phyloP scores from a whole-genome alignment of 2,888 invertebrate genomes.

The Erannis defoliaria region DNA sequence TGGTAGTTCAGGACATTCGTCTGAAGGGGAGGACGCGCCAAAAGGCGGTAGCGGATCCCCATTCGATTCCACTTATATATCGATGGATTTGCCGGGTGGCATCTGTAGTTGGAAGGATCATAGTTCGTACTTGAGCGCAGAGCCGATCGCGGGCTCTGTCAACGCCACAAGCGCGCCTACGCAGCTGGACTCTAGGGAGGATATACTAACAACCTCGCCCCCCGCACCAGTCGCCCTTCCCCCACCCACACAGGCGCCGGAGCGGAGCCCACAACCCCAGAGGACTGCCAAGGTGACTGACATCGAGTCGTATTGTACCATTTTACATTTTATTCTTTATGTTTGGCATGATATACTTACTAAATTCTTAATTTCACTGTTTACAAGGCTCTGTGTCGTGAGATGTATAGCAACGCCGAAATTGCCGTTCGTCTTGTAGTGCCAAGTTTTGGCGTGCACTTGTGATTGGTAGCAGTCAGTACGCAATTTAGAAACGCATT shows the following conservation, averaged over 20 bases:
- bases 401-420: conserved; percentile 72
- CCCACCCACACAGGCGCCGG: conserved; percentile 78
- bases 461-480: conserved; percentile 57
- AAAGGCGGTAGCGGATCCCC: conserved; percentile 66
- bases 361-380: conserved; percentile 80
- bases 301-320: conserved; percentile 83
- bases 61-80: conserved; percentile 87
- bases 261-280: conserved; percentile 61
- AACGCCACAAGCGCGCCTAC: conserved; percentile 50
- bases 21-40: conserved; percentile 72
- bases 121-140: conserved; percentile 91
- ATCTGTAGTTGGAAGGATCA: conserved; percentile 94
- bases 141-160: conserved; percentile 54
- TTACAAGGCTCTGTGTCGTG: conserved; percentile 76
- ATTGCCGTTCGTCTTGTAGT: conserved; percentile 82
- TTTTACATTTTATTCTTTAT: conserved; percentile 80
- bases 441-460: conserved; percentile 75
- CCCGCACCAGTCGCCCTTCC: conserved; percentile 75
- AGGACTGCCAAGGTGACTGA: conserved; percentile 83
- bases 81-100: conserved; percentile 92
- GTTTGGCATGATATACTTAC: conserved; percentile 86
- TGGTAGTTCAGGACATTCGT: conserved; percentile 86
- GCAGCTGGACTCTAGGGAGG: conserved; percentile 70
- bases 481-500: conserved; percentile 59
- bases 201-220: conserved; percentile 82